Base-by-base conservation (phyloP, 2,888 invertebrate genomes). In the Stenodema calcarata region DNA sequence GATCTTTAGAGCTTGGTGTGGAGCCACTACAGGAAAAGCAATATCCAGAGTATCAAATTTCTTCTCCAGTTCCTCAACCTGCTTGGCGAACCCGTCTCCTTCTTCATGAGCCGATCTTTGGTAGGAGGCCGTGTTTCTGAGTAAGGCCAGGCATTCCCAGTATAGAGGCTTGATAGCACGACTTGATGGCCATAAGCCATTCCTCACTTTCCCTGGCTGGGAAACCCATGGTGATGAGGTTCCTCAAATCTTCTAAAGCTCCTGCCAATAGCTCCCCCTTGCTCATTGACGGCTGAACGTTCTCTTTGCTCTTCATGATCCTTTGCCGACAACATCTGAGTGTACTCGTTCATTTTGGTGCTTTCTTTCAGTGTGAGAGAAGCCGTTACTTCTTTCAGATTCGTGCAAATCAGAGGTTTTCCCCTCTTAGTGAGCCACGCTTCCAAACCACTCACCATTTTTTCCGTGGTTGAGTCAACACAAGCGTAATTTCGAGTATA, bases 381-480 rank as follows among this genome's bases (percentile, higher is more conserved):
- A 3, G 35, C 16, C 4, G 42, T 44, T 0, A 80, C 54, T 16
- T 50, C 30, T 14, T 54, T 80, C 54, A 80, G 35, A 30, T 80
- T 80, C 16, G 80, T 80, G 30, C 28, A 80, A 30, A 54, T 80
- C 30, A 80, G 28, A 4, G 80, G 80, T 35, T 30, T 80, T n/a
- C 28, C 54, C 14, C 54, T 44, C 30, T 80, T 80, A 0, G 6
- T 30, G 4, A 54, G 30, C 80, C 80, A 80, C 1, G 30, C 28
- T 28, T 80, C 80, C 30, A 80, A 54, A 2, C 80, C 80, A 50
- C 30, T 50, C 11, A 80, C 80, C 80, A 80, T 54, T 54, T 47
- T 54, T 54, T 80, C 80, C n/a, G 80, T 80, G 1, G 12, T 14
- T 6, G 50, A 30, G 50, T 54, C 80, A 11, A 80, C 54, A 18